Evolutionary conservation across 1,140 invertebrate species (phyloP).

Genomic region (Drosophila navojoa): DNA sequence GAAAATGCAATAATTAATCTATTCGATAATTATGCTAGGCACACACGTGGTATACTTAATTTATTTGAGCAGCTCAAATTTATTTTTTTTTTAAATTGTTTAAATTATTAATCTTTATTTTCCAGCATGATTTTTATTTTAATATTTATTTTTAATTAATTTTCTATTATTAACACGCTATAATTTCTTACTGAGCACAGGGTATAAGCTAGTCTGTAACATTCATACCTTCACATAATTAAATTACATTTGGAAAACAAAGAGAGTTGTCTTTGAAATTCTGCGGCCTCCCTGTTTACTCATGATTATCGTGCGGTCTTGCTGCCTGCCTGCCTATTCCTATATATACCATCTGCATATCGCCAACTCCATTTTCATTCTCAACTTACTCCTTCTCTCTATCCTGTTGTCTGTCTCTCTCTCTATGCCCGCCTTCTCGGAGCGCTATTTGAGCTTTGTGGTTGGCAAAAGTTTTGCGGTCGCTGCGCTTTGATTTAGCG

Average conservation of each 20-base stretch:
- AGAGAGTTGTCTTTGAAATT: slow-evolving; percentile 21
- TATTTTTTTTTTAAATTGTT: too few relatives aligned
- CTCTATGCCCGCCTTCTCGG: neutral
- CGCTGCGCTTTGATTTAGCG: slow-evolving; percentile 67
- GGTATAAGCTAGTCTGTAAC: neutral
- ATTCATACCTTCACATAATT: neutral
- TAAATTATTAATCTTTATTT: too few relatives aligned
- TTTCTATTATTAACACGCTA: neutral
- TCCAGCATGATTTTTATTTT: too few relatives aligned
- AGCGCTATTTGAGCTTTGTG: slow-evolving; percentile 35
- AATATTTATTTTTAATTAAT: too few relatives aligned
- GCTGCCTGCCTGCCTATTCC: slow-evolving; percentile 1
- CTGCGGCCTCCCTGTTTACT: slow-evolving; percentile 44
- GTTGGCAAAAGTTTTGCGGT: slow-evolving; percentile 68
- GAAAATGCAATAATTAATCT: too few relatives aligned
- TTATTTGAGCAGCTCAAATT: too few relatives aligned
- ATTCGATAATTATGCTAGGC: too few relatives aligned
- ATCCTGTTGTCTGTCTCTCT: slow-evolving; percentile 2
- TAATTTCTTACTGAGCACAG: neutral
- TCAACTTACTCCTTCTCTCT: slow-evolving; percentile 3
- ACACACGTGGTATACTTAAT: too few relatives aligned
- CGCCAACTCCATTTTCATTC: slow-evolving; percentile 5
- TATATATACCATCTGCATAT: neutral
- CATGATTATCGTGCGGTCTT: slow-evolving; percentile 58
- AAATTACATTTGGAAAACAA: slow-evolving; percentile 24